Percentiles rank a stretch among this genome's conserved stretches.
Evolutionary conservation across 2,797 vertebrate species (phyloP).

Genomic region (Danio tinwini): DNA sequence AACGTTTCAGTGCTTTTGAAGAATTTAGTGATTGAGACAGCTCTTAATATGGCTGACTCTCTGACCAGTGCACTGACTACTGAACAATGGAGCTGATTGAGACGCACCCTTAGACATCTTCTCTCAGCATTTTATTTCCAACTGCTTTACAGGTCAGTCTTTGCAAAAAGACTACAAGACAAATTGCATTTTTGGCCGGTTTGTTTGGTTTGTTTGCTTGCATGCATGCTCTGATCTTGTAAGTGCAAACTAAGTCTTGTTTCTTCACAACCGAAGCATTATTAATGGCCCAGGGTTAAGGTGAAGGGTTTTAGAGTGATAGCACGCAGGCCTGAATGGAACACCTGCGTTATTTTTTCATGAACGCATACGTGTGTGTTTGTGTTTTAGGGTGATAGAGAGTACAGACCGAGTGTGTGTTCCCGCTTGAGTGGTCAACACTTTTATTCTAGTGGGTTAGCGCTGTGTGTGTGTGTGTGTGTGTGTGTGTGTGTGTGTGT

Average conservation of each 20-base stretch:
- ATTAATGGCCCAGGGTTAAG: slow-evolving; percentile 71
- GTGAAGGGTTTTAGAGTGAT: slow-evolving; percentile 55
- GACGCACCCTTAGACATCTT: too few relatives aligned
- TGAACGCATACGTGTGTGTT: slow-evolving; percentile 51
- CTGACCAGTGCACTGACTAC: too few relatives aligned
- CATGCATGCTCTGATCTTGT: slow-evolving; percentile 64
- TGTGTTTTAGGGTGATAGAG: slow-evolving; percentile 49
- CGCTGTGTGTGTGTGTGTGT: slow-evolving; percentile 50
- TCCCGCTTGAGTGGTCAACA: slow-evolving; percentile 69
- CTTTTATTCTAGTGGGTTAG: slow-evolving; percentile 74
- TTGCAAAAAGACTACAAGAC: slow-evolving; percentile 41
- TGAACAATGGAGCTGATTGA: too few relatives aligned
- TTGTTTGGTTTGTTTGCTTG: slow-evolving; percentile 60
- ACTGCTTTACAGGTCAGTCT: slow-evolving; percentile 24
- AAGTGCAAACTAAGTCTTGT: slow-evolving; percentile 64
- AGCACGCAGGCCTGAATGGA: slow-evolving; percentile 62
- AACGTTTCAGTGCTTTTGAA: too few relatives aligned
- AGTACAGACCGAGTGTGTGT: slow-evolving; percentile 43
- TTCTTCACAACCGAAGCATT: slow-evolving; percentile 69
- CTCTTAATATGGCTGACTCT: too few relatives aligned
- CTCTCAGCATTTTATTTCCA: too few relatives aligned
- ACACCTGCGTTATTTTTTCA: slow-evolving; percentile 69
- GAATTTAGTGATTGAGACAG: too few relatives aligned
- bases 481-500: slow-evolving; percentile 45
- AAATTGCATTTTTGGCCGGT: slow-evolving; percentile 60